These are phyloP conservation scores for Epizoanthus stellaris DNA, from an alignment of 92 coral and sea anemone species.

Conservation along the genomic window DNA sequence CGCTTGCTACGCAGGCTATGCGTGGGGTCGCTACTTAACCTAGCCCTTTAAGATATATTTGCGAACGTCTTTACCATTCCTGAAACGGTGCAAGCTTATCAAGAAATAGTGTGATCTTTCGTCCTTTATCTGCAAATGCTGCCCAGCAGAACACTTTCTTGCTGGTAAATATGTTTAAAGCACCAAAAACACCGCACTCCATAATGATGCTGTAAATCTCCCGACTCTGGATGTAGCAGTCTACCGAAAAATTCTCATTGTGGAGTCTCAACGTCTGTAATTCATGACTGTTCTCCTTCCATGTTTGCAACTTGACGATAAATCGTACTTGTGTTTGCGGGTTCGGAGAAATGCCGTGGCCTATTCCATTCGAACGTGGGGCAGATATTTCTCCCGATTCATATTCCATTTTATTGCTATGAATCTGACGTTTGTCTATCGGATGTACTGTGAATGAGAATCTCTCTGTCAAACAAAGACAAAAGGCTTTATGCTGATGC, in stretches of 20 bases:
- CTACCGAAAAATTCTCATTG: conserved; percentile 37
- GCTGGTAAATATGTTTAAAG: conserved; percentile 44
- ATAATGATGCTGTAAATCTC: conserved; percentile 57
- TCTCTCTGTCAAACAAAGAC: conserved; percentile 44
- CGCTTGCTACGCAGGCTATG: too few species aligned
- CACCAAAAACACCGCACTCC: conserved; percentile 75
- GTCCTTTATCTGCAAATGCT: conserved; percentile 47
- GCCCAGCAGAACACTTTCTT: conserved; percentile 70
- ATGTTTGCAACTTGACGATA: conserved; percentile 71
- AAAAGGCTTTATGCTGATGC: conserved; percentile 55
- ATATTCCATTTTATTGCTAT: too few species aligned
- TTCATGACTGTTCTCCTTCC: conserved; percentile 55
- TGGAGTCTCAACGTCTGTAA: conserved; percentile 51
- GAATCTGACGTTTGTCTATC: background rate
- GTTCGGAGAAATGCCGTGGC: conserved; percentile 49
- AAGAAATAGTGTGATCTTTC: conserved; percentile 55
- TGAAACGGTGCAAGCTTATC: conserved; percentile 57
- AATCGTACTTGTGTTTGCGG: conserved; percentile 41
- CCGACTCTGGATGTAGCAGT: conserved; percentile 55
- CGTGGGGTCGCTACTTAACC: too few species aligned
- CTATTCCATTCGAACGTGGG: conserved; percentile 38
- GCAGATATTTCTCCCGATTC: background rate
- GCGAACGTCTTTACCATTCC: conserved; percentile 3
- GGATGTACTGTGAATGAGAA: conserved; percentile 55
- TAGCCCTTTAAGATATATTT: background rate